Evolutionary conservation across 2,113 vertebrate species (phyloP).

Genomic region (Lutjanus erythropterus): DNA sequence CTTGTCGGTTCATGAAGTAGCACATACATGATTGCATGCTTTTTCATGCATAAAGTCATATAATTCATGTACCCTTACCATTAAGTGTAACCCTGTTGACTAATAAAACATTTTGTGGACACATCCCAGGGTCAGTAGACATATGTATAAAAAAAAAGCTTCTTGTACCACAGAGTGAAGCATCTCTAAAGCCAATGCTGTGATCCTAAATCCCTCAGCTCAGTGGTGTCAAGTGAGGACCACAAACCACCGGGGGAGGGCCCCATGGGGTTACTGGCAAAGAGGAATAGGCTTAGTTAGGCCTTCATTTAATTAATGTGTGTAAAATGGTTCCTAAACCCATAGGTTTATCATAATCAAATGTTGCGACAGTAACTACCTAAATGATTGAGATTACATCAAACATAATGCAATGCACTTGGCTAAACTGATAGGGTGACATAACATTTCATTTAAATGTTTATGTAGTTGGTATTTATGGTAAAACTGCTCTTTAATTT

Average conservation of each 20-base stretch:
- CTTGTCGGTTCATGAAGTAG: too few species aligned
- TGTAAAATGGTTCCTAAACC: background rate
- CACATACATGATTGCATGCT: too few species aligned
- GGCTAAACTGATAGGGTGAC: background rate
- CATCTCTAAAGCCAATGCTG: constrained; percentile 33
- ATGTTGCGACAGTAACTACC: background rate
- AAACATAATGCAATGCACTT: background rate
- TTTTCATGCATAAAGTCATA: too few species aligned
- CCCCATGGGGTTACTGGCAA: constrained; percentile 8
- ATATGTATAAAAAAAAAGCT: too few species aligned
- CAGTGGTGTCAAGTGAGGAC: constrained; percentile 25
- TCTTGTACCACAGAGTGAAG: constrained; percentile 30
- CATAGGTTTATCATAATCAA: background rate
- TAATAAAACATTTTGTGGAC: too few species aligned
- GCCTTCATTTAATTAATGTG: constrained; percentile 42
- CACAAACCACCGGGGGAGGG: constrained; percentile 3
- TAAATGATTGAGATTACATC: background rate
- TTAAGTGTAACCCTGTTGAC: too few species aligned
- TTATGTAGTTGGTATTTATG: too few species aligned
- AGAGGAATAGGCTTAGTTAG: constrained; percentile 16
- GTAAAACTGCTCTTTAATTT: too few species aligned
- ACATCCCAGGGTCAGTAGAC: too few species aligned
- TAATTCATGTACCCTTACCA: too few species aligned
- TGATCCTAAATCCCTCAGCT: constrained; percentile 23
- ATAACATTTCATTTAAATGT: background rate